phyloP scores from a whole-genome alignment of 1,140 invertebrate species.

The Aethina tumida region DNA sequence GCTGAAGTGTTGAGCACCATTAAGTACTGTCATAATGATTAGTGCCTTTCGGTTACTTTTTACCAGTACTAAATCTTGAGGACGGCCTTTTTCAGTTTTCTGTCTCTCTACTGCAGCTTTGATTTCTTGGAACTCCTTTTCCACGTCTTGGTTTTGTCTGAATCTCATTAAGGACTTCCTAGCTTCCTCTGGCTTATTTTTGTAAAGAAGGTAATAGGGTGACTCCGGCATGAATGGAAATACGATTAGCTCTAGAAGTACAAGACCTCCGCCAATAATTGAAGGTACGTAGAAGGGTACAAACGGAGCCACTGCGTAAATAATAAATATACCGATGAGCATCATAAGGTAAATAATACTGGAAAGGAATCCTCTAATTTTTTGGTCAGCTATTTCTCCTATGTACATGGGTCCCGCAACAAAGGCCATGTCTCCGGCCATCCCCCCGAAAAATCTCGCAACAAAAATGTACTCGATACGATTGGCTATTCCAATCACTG shows the following conservation, averaged over 20 bases:
- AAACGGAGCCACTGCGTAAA: constrained; percentile 19
- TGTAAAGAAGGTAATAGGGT: constrained; percentile 22
- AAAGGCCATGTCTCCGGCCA: constrained; percentile 24
- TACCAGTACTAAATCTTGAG: constrained; percentile 17
- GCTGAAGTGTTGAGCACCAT: constrained; percentile 42
- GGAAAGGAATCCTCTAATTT: constrained; percentile 24
- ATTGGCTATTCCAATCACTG: constrained; percentile 39
- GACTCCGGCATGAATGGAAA: constrained; percentile 23
- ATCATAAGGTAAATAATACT: constrained; percentile 26
- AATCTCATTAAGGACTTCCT: constrained; percentile 40
- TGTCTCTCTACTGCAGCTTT: constrained; percentile 18
- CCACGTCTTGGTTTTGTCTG: constrained; percentile 35
- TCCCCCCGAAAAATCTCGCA: constrained; percentile 35
- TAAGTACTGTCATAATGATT: constrained; percentile 35
- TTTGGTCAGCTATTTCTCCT: constrained; percentile 25
- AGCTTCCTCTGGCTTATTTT: constrained; percentile 38
- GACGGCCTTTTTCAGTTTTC: constrained; percentile 13
- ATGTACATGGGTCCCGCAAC: constrained; percentile 28
- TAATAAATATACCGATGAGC: constrained; percentile 20
- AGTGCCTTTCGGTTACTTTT: constrained; percentile 20
- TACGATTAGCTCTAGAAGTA: constrained; percentile 13
- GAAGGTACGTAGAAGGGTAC: constrained; percentile 8
- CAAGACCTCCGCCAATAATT: constrained; percentile 21
- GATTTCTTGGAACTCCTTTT: constrained; percentile 29
- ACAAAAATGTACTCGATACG: constrained; percentile 28